Conservation (phyloP, 2,113 vertebrate species). For the Upupa epops region DNA sequence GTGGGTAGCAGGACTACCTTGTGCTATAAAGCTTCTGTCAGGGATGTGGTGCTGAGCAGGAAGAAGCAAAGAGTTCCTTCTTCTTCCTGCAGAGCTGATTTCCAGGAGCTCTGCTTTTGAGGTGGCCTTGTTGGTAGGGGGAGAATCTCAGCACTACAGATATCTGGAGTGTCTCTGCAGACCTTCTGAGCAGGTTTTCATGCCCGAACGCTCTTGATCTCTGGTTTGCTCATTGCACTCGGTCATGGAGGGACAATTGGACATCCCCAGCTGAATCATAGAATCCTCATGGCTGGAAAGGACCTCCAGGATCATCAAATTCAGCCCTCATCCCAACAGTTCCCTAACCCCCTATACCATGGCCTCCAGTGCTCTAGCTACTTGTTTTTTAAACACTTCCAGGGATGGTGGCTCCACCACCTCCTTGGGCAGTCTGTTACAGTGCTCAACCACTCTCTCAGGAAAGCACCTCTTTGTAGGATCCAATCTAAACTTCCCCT, state of each 20-base stretch:
- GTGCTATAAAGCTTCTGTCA: neutral
- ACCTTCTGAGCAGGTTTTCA: neutral
- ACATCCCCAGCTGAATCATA: accelerated
- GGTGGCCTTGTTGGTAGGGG: neutral
- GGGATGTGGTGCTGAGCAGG: neutral
- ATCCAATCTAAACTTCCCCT: too few species aligned
- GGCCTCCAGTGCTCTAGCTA: too few species aligned
- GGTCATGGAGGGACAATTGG: neutral
- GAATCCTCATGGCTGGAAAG: too few species aligned
- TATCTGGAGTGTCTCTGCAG: too few species aligned
- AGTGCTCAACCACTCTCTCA: too few species aligned
- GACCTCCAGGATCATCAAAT: too few species aligned
- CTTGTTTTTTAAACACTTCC: too few species aligned
- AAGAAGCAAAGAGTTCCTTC: neutral
- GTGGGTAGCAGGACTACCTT: accelerated
- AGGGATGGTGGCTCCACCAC: too few species aligned
- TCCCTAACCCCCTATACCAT: too few species aligned
- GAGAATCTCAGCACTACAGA: neutral
- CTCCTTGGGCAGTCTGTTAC: too few species aligned
- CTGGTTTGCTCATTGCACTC: neutral
- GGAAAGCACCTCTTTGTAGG: too few species aligned
- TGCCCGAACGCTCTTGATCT: accelerated
- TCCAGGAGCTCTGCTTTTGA: neutral
- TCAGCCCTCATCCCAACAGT: too few species aligned
- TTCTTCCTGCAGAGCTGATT: neutral